Percentiles rank a stretch among this genome's conserved stretches.
These are phyloP conservation scores for Paracanthobrama guichenoti DNA, from an alignment of 2,113 vertebrate genomes.

Conservation along the genomic window DNA sequence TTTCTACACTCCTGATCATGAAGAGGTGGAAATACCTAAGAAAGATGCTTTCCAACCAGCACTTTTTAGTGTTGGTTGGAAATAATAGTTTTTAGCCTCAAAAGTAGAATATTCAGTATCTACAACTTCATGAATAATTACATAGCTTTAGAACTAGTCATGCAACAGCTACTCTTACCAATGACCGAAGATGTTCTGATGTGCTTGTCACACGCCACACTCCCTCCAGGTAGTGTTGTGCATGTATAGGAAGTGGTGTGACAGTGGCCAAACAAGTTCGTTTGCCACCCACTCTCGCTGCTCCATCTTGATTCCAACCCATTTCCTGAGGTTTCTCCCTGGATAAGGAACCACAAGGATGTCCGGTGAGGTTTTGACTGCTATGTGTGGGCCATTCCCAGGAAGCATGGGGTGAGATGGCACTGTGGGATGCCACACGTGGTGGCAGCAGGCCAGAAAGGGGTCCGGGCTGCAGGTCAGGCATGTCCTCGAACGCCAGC, in stretches of 20 bases:
- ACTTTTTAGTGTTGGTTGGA: not conserved
- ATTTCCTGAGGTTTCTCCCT: slow-evolving; percentile 33
- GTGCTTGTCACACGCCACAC: slow-evolving; percentile 83
- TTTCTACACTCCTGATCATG: not conserved
- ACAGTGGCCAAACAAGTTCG: slow-evolving; percentile 81
- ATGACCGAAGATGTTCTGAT: slow-evolving; percentile 58
- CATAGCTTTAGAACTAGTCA: not conserved
- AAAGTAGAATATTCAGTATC: not conserved
- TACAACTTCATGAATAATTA: not conserved
- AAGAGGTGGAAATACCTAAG: not conserved
- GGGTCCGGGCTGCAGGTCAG: slow-evolving; percentile 67
- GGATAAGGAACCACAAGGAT: not conserved
- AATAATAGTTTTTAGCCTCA: not conserved
- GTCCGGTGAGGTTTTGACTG: slow-evolving; percentile 41
- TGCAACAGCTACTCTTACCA: slow-evolving; percentile 53
- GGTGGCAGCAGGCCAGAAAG: slow-evolving; percentile 73
- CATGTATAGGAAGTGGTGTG: slow-evolving; percentile 75
- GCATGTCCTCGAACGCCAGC: slow-evolving; percentile 65
- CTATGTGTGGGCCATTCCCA: slow-evolving; percentile 16
- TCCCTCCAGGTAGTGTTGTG: slow-evolving; percentile 86
- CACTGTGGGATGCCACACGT: slow-evolving; percentile 55
- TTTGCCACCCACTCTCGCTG: slow-evolving; percentile 66
- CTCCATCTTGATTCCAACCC: slow-evolving; percentile 45
- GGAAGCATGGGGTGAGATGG: not conserved
- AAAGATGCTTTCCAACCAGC: not conserved